Base-by-base conservation (phyloP, 1,140 invertebrate species). In the Pseudomyrmex gracilis region DNA sequence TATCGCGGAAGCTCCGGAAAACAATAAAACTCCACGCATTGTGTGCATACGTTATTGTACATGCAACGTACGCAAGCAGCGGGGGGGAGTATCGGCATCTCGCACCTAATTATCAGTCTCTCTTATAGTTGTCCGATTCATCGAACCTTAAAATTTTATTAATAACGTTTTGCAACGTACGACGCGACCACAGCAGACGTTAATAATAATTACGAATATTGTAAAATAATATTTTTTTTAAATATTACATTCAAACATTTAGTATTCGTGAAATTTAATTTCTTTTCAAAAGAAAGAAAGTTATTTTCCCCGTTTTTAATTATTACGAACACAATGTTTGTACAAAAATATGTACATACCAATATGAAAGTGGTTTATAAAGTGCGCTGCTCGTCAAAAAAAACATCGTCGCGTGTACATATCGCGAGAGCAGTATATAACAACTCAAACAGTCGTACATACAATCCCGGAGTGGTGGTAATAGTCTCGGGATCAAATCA, bases 21-120 rank as follows among this genome's bases (percentile, higher is more conserved):
- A 87, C 85, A 85, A 87, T 90, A 90, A 90, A 90, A 90, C 53
- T 7, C 49, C 58, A 53, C 70, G 63, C 83, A 53, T n/a, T 68
- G 74, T n/a, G n/a, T 55, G 78, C 80, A 83, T 85, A 87, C 74
- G 83, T 87, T 87, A 88, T 87, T 87, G 71, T 51, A 58, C 13
- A 34, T 34, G 22, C n/a, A 80, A 24, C 66, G 20, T 24, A 76
- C 88, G 80, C 80, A 87, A 34, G 0, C 34, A 34, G 34, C 34
- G 34, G 34, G 34, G n/a, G n/a, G n/a, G n/a, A n/a, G 85, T 64
- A 82, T 73, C 24, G 34, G 8, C 10, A 34, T 49, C 9, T 80
- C 47, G n/a, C n/a, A n/a, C n/a, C n/a, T 74, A 73, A 82, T 82
- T 63, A 63, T 74, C 22, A 7, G 24, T 22, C 20, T 22, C 20